Percentiles rank a stretch among this genome's conserved stretches.
These are phyloP conservation scores for Dallia pectoralis DNA, from an alignment of 2,797 vertebrate genomes.

Conservation along the genomic window DNA sequence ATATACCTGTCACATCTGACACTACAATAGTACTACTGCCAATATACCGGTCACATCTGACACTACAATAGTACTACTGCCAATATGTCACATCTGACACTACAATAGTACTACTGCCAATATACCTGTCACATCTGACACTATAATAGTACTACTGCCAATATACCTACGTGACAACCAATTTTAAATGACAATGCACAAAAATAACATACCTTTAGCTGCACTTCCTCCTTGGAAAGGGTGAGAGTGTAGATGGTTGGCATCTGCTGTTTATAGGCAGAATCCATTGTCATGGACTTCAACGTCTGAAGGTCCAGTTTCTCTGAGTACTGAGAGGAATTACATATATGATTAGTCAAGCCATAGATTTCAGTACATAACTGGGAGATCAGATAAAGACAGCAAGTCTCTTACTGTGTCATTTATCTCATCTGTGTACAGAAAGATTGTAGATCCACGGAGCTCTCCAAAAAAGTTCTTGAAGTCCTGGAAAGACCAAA, in stretches of 20 bases:
- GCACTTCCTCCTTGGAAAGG: constrained; percentile 46
- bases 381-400: not conserved
- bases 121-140: not conserved
- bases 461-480: constrained; percentile 61
- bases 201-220: constrained; percentile 58
- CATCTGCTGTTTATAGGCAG: constrained; percentile 14
- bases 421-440: constrained; percentile 59
- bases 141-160: no score
- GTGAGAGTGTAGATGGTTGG: constrained; percentile 50
- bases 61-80: not conserved
- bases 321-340: constrained; percentile 59
- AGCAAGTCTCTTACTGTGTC: constrained; percentile 51
- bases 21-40: not conserved
- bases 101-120: no score
- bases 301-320: constrained; percentile 59
- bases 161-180: not conserved
- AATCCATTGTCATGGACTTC: constrained; percentile 41
- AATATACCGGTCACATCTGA: no score
- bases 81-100: not conserved
- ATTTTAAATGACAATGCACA: not conserved
- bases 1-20: not conserved
- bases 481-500: constrained; percentile 52
- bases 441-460: constrained; percentile 62
- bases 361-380: not conserved
- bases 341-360: not conserved